Conservation (phyloP, 2,888 invertebrate genomes). For the Ptychoptera albimana region DNA sequence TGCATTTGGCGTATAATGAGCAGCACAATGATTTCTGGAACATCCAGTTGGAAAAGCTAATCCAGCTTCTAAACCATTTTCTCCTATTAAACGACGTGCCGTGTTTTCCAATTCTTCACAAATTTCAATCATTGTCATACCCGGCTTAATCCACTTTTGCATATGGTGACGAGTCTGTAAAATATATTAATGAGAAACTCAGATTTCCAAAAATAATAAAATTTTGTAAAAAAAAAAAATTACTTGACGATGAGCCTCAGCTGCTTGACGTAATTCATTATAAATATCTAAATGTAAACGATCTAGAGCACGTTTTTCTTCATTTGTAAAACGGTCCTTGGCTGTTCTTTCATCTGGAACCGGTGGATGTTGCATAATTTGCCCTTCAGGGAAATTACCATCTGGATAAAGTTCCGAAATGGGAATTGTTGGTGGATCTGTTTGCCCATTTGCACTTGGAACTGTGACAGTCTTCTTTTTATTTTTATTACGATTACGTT, state of each 20-base stretch:
- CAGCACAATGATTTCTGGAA: slow-evolving; percentile 97
- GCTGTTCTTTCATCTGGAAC: slow-evolving; percentile 70
- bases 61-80: slow-evolving; percentile 89
- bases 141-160: slow-evolving; percentile 88
- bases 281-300: slow-evolving; percentile 84
- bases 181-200: no score
- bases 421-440: slow-evolving; percentile 74
- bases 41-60: slow-evolving; percentile 95
- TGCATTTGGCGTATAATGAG: slow-evolving; percentile 98
- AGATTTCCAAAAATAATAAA: no score
- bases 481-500: slow-evolving; percentile 49
- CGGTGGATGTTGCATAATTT: slow-evolving; percentile 69
- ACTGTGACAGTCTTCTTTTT: slow-evolving; percentile 41
- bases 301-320: slow-evolving; percentile 83
- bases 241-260: slow-evolving; percentile 88
- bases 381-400: slow-evolving; percentile 74
- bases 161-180: slow-evolving; percentile 43
- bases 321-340: slow-evolving; percentile 67
- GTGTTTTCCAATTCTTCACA: slow-evolving; percentile 91
- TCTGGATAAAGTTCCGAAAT: slow-evolving; percentile 73
- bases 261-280: slow-evolving; percentile 86
- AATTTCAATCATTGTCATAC: slow-evolving; percentile 98
- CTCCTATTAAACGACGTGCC: slow-evolving; percentile 80
- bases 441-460: slow-evolving; percentile 42
- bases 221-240: no score